Evolutionary conservation across 2,797 vertebrate genomes (phyloP).

Genomic region (Babyrousa celebensis): DNA sequence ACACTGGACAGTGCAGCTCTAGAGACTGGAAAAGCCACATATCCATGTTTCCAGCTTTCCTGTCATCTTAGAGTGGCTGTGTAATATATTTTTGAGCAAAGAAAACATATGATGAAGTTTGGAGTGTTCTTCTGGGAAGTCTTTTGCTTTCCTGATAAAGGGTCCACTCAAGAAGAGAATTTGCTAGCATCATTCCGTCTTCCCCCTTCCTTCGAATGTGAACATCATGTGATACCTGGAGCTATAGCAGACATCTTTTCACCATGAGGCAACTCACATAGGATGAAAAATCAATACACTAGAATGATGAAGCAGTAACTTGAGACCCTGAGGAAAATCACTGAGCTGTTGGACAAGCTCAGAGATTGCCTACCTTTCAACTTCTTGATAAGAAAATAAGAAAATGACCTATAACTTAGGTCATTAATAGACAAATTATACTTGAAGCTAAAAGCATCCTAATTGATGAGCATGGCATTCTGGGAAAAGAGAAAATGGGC

Average conservation of each 20-base stretch:
- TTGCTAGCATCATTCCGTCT: not conserved
- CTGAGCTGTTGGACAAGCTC: not conserved
- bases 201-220: constrained; percentile 5
- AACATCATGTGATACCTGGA: not conserved
- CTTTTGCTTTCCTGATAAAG: constrained; percentile 41
- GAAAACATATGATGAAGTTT: not conserved
- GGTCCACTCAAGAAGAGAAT: constrained; percentile 6
- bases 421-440: not conserved
- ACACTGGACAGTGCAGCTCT: no score
- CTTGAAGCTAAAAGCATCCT: not conserved
- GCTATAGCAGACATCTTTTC: not conserved
- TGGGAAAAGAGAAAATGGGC: not conserved
- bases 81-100: constrained; percentile 25
- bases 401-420: not conserved
- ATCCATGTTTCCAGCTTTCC: not conserved
- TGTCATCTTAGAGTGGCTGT: not conserved
- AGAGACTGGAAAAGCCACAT: not conserved
- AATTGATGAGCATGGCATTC: not conserved
- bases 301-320: not conserved
- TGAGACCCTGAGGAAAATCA: not conserved
- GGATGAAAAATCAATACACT: not conserved
- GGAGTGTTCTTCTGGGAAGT: not conserved
- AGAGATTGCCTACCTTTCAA: not conserved
- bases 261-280: not conserved
- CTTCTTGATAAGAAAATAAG: not conserved